phyloP scores from a whole-genome alignment of 2,888 invertebrate genomes.

The Xanthia icteritia region DNA sequence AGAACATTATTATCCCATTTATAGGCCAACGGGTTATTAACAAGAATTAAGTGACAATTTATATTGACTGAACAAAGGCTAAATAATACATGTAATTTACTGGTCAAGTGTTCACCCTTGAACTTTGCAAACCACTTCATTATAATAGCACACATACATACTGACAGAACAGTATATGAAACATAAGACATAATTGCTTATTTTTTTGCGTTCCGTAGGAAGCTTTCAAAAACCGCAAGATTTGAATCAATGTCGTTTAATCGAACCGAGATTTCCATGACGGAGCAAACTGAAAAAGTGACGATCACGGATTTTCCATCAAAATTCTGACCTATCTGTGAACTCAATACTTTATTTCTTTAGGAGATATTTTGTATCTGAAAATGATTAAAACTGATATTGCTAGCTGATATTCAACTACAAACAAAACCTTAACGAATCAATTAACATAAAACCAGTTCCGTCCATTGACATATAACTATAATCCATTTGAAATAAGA shows the following conservation, averaged over 20 bases:
- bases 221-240: constrained; percentile 10
- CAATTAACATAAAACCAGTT: constrained; percentile 59
- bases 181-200: constrained; percentile 3
- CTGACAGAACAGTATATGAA: constrained; percentile 16
- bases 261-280: neutral
- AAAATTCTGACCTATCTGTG: neutral
- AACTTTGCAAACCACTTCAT: constrained; percentile 50
- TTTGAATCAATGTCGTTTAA: neutral
- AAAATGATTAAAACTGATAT: too few relatives aligned
- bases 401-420: neutral
- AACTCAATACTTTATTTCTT: neutral
- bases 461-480: neutral
- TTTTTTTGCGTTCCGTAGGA: neutral
- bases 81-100: constrained; percentile 49
- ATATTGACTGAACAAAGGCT: constrained; percentile 21
- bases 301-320: neutral
- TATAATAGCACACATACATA: constrained; percentile 13
- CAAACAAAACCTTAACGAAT: constrained; percentile 38
- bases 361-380: too few relatives aligned
- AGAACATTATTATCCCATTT: constrained; percentile 32
- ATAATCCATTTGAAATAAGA: too few relatives aligned
- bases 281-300: neutral
- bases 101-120: constrained; percentile 55
- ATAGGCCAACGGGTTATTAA: constrained; percentile 46
- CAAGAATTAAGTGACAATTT: constrained; percentile 42